Percentiles rank a stretch among this genome's conserved stretches.
phyloP scores from a whole-genome alignment of 2,113 vertebrate genomes.

The Fukomys damarensis region DNA sequence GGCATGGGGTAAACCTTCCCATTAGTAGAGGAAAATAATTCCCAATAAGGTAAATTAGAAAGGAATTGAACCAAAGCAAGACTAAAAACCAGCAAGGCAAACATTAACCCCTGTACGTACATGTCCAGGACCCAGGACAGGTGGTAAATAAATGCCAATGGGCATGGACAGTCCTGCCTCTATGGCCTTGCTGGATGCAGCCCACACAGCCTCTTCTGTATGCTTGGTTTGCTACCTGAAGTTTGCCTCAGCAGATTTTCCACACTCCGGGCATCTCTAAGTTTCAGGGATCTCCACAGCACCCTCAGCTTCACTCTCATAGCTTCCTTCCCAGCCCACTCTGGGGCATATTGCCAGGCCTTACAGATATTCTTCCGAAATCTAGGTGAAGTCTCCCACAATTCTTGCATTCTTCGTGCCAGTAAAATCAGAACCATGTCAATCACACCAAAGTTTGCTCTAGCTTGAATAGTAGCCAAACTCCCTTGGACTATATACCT shows the following conservation, averaged over 20 bases:
- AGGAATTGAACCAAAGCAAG: no score
- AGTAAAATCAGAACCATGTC: background rate
- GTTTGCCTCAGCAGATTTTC: no score
- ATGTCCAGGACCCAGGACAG: background rate
- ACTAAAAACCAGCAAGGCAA: no score
- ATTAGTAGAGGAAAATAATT: background rate
- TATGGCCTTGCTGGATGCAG: background rate
- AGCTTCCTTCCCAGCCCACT: background rate
- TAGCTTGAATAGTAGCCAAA: background rate
- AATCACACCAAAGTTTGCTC: background rate
- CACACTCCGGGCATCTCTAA: background rate
- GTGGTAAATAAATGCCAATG: background rate
- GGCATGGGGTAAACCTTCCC: background rate
- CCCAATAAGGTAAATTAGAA: no score
- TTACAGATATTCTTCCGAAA: background rate
- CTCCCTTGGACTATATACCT: background rate
- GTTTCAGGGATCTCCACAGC: background rate
- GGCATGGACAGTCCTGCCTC: background rate
- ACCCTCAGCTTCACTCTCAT: background rate
- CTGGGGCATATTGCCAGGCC: no score
- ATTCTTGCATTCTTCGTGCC: background rate
- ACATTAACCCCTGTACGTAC: background rate
- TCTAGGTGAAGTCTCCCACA: background rate
- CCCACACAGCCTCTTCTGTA: no score
- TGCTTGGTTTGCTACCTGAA: no score